phyloP scores from a whole-genome alignment of 2,888 invertebrate species.

The Lasioglossum pauxillum region DNA sequence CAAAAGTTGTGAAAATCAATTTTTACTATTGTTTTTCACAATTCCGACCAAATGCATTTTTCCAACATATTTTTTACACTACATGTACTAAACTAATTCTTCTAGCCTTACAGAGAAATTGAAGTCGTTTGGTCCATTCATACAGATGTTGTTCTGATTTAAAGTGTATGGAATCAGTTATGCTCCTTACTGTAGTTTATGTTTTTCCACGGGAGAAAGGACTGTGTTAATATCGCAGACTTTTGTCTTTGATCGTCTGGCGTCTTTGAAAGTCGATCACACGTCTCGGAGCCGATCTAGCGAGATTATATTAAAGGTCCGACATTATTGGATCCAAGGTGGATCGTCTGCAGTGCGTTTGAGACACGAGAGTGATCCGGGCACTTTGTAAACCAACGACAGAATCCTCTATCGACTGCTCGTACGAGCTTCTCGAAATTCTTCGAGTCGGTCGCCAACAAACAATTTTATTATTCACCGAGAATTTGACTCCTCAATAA shows the following conservation, averaged over 20 bases:
- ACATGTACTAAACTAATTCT: no score
- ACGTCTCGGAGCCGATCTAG: constrained; percentile 36
- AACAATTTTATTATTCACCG: not conserved
- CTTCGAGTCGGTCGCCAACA: not conserved
- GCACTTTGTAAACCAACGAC: constrained; percentile 15
- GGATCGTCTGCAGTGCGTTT: constrained; percentile 10
- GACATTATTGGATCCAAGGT: constrained; percentile 51
- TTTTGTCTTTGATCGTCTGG: constrained; percentile 13
- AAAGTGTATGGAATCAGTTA: no score
- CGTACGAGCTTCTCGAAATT: not conserved
- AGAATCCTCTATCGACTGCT: not conserved
- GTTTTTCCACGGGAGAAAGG: not conserved
- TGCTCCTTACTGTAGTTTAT: no score
- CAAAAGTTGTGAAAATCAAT: no score
- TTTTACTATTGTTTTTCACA: no score
- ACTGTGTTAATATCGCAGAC: not conserved
- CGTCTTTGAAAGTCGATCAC: constrained; percentile 76
- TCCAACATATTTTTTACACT: no score
- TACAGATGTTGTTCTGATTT: no score
- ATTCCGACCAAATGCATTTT: no score
- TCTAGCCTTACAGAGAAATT: no score
- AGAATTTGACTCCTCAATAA: not conserved
- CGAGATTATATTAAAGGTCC: constrained; percentile 77
- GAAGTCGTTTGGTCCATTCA: no score
- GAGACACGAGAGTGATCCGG: not conserved